Evolutionary conservation across 2,888 invertebrate genomes (phyloP), one percentile per base, ranked within the genome.

Genomic region (Diaprepes abbreviatus): DNA sequence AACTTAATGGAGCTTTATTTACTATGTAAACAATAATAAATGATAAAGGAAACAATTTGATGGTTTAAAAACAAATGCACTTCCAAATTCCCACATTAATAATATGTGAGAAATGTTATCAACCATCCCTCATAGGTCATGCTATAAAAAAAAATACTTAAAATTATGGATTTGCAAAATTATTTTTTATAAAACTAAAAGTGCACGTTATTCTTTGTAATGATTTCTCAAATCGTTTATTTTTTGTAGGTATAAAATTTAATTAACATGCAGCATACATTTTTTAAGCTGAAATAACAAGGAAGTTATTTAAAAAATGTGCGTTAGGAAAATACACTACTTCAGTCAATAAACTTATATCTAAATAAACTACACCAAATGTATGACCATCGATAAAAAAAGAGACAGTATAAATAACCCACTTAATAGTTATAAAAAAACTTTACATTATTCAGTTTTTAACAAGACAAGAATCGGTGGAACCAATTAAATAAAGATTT

Each of bases 301-400:
- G 50, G 36, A 50, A 50, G 62, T 62, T 50, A 50, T 50, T 21
- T 21, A 62, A 50, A 50, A 50, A 33, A 14, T 62, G 62, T 50
- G 50, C 62, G 50, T 50, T 33, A 33, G 43, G 19, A 50, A 48
- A 50, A 52, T 50, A 62, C 16, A 36, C 62, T 45, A 50, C 38
- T 50, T 62, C 62, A 62, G 62, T 62, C 62, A 62, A 58, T 12
- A 62, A 62, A 50, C 62, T 62, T 62, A 62, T 50, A 50, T 35
- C 62, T 62, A 62, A 48, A 43, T 33, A 36, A 35, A 62, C 17
- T 14, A 50, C 28, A 28, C 28, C 28, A 28, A 16, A 50, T 17
- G 17, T 31, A 33, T 31, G 10, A 28, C 6, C 3, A 50, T 50
- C 14, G 14, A 31, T n/a, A 31, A 14, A n/a, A 10, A 52, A 19